A percentile compares a stretch with the other conserved stretches of the same genome.
Evolutionary conservation across 1,140 invertebrate genomes (phyloP).

Genomic region (Sycophila sp.): DNA sequence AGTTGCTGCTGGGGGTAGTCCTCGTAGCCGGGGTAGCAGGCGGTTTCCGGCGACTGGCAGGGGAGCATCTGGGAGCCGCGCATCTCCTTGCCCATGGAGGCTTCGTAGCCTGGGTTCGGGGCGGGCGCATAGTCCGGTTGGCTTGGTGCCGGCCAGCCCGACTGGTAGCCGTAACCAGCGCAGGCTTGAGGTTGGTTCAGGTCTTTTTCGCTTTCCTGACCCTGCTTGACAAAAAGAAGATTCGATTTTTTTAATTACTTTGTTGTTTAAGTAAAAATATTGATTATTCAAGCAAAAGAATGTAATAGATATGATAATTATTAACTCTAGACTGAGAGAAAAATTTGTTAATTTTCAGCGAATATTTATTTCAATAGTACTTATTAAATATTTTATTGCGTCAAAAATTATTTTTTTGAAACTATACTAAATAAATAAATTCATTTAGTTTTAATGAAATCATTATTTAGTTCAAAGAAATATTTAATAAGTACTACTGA

Average conservation of each 20-base stretch:
- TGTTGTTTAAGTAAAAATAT: no score
- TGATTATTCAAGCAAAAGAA: no score
- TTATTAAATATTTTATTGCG: no score
- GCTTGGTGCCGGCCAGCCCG: background rate
- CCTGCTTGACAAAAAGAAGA: background rate
- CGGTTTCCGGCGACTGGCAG: constrained; percentile 50
- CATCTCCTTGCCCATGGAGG: constrained; percentile 43
- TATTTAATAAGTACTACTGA: no score
- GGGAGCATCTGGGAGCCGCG: constrained; percentile 39
- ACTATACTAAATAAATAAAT: no score
- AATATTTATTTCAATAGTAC: no score
- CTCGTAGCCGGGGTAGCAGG: constrained; percentile 40
- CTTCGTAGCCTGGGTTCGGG: constrained; percentile 31
- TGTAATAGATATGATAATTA: no score
- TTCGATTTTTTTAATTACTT: background rate
- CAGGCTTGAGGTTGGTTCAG: background rate
- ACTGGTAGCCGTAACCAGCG: background rate
- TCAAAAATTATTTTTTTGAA: no score
- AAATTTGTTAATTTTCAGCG: no score
- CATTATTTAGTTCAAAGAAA: no score
- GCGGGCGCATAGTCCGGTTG: background rate
- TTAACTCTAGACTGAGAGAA: no score
- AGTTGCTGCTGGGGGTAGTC: constrained; percentile 38
- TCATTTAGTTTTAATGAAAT: no score
- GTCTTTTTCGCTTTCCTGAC: constrained; percentile 20